Evolutionary conservation across 1,140 invertebrate genomes (phyloP).

Genomic region (Cydia amplana): DNA sequence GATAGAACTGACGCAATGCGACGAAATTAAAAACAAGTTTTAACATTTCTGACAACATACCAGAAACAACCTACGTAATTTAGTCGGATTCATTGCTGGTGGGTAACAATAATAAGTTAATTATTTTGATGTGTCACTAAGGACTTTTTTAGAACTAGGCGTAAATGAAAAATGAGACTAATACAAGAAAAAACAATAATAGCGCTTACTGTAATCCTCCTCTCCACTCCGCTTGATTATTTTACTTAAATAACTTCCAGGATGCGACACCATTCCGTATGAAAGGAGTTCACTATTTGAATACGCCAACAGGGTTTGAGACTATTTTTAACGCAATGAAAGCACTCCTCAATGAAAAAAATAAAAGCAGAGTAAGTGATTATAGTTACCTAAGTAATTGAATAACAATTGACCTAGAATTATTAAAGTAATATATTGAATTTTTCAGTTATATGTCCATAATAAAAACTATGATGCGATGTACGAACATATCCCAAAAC

Average conservation of each 20-base stretch:
- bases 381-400: not conserved
- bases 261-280: slow-evolving; percentile 81
- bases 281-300: slow-evolving; percentile 81
- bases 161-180: too few species aligned
- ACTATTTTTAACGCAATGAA: slow-evolving; percentile 76
- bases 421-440: slow-evolving; percentile 28
- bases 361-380: slow-evolving; percentile 53
- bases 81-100: too few species aligned
- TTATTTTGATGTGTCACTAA: too few species aligned
- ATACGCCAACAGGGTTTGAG: slow-evolving; percentile 78
- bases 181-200: too few species aligned
- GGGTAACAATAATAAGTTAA: too few species aligned
- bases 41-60: too few species aligned
- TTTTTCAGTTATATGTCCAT: slow-evolving; percentile 62
- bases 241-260: slow-evolving; percentile 44
- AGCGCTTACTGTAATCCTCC: too few species aligned
- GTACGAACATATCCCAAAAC: slow-evolving; percentile 68
- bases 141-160: too few species aligned
- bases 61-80: too few species aligned
- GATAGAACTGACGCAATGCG: too few species aligned
- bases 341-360: slow-evolving; percentile 68
- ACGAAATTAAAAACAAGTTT: too few species aligned
- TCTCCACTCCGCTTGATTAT: too few species aligned
- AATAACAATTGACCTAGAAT: not conserved
- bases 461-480: slow-evolving; percentile 67